Percentiles rank a stretch among this genome's conserved stretches.
Conservation (phyloP, 2,888 invertebrate species). For the Leptura quadrifasciata region DNA sequence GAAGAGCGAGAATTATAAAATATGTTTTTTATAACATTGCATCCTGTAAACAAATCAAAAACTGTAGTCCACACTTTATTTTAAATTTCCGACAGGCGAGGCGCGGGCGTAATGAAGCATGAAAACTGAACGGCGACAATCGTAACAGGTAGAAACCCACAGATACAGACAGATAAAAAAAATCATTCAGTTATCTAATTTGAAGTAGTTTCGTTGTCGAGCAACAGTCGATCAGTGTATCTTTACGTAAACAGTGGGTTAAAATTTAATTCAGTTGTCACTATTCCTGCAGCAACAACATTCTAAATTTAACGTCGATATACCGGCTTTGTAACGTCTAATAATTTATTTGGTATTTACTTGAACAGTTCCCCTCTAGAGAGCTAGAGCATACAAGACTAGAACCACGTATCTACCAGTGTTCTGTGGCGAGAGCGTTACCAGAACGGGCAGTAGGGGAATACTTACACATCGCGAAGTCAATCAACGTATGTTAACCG, state of each 20-base stretch:
- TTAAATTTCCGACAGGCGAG: too few species aligned
- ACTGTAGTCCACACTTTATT: too few species aligned
- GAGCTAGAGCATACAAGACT: neutral
- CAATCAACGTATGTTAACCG: neutral
- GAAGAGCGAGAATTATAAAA: too few species aligned
- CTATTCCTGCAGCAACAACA: neutral
- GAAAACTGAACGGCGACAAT: too few species aligned
- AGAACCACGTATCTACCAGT: too few species aligned
- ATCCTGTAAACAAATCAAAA: too few species aligned
- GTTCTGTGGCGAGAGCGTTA: too few species aligned
- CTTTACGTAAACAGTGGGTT: neutral
- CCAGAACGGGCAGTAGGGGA: neutral
- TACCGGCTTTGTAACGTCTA: constrained; percentile 12
- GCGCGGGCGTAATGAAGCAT: too few species aligned
- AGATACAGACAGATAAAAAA: neutral
- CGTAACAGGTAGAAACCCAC: neutral
- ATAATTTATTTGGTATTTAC: neutral
- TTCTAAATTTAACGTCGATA: constrained; percentile 23
- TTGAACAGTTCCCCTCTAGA: constrained; percentile 6
- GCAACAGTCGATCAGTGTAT: neutral
- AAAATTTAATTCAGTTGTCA: neutral
- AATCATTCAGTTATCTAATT: constrained; percentile 4
- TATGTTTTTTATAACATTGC: too few species aligned
- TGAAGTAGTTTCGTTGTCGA: neutral
- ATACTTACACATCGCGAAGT: neutral